phyloP scores from a whole-genome alignment of 2,113 vertebrate species.

The Eretmochelys imbricata region DNA sequence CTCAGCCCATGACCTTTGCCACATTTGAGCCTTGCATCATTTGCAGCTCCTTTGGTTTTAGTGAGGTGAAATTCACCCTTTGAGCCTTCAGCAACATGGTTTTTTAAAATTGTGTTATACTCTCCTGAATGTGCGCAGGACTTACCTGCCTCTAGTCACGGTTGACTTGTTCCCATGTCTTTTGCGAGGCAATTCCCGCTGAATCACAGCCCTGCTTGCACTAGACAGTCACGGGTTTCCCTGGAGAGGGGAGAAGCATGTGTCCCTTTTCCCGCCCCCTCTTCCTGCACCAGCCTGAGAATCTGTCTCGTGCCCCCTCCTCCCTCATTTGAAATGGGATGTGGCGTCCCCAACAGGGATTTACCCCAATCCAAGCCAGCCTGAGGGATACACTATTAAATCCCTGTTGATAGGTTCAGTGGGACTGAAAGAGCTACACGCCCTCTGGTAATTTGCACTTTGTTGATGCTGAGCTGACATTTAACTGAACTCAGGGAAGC shows the following conservation, averaged over 20 bases:
- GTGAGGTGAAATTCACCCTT: accelerated
- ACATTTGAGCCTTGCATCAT: background rate
- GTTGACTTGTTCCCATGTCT: accelerated
- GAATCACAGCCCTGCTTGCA: background rate
- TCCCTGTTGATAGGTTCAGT: slow-evolving; percentile 61
- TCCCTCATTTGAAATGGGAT: background rate
- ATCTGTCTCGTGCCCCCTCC: background rate
- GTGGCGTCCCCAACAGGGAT: background rate
- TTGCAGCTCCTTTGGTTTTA: background rate
- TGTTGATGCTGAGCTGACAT: slow-evolving; percentile 68
- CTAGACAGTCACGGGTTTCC: background rate
- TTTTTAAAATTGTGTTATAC: background rate
- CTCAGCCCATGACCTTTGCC: background rate
- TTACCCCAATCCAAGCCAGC: slow-evolving; percentile 31
- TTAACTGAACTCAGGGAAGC: slow-evolving; percentile 68
- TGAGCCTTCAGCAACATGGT: accelerated
- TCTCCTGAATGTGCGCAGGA: accelerated
- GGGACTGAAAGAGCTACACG: slow-evolving; percentile 66
- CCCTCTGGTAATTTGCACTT: slow-evolving; percentile 65
- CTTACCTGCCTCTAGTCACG: background rate
- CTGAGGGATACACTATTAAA: slow-evolving; percentile 38
- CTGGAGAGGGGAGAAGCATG: background rate
- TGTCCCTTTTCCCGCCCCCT: background rate
- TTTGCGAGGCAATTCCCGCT: accelerated
- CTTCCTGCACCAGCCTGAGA: background rate